Evolutionary conservation across 2,888 invertebrate species (phyloP), one percentile per base, ranked within the genome.

Genomic region (Cancer borealis): DNA sequence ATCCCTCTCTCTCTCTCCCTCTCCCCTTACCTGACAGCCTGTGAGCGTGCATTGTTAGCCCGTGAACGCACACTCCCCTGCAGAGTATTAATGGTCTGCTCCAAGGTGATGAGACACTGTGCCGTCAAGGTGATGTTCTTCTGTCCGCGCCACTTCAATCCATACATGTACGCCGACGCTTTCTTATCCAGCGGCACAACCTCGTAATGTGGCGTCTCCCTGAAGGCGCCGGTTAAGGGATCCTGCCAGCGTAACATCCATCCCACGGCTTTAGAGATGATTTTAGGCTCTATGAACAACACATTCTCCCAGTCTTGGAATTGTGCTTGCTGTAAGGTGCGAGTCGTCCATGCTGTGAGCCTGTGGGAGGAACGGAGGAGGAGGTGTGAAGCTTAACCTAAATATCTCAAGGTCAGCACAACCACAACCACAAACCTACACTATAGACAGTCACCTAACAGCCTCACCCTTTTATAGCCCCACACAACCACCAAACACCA

Each of bases 221-320:
- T 92, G 93, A 96, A 96, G 60, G 95, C 94, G 49, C 95, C 96
- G 3, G 92, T 90, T 14, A 93, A n/a, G 3, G 60, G 79, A 79
- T 96, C 96, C 96, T 97, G 97, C 92, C 96, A 96, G 21, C 96
- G 95, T 5, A 96, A 94, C 6, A 97, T 95, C 97, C 97, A 97
- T n/a, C 95, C 93, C 6, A 96, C 95, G 66, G 97, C 96, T 87
- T 96, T 96, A 73, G 96, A 96, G 12, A 97, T 96, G 93, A 97
- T 96, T 60, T 96, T 96, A 0, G 96, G 96, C 93, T 97, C 97
- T 60, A 97, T 97, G 96, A 97, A 97, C 91, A 97, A 96, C 79
- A 97, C 96, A 95, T 97, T 96, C 96, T 97, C 97, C 97, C 97
- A 97, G 96, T 97, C 97, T 95, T 97, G 97, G 96, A 97, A 97